Evolutionary conservation across 1,140 invertebrate genomes (phyloP).

Genomic region (Saccostrea glomerata): DNA sequence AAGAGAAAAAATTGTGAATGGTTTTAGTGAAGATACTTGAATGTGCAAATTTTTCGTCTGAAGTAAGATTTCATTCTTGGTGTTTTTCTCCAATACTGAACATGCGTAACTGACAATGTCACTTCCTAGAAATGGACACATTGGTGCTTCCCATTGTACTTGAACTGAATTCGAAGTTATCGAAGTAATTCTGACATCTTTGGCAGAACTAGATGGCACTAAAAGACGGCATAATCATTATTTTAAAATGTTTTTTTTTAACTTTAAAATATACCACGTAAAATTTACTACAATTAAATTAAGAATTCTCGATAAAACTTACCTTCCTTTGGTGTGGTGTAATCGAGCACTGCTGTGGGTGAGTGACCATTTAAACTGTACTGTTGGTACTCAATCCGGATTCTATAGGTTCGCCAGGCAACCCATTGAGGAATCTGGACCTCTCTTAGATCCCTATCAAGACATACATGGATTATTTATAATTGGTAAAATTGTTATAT

Average conservation of each 20-base stretch:
- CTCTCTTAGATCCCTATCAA: background rate
- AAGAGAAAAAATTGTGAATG: slow-evolving; percentile 1
- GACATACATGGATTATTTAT: background rate
- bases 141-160: background rate
- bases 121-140: background rate
- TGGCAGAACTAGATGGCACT: background rate
- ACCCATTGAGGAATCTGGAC: background rate
- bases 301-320: background rate
- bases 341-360: background rate
- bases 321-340: background rate
- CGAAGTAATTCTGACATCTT: background rate
- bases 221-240: background rate
- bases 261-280: background rate
- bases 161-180: background rate
- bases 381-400: slow-evolving; percentile 11
- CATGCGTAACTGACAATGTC: background rate
- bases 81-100: background rate
- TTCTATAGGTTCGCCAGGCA: background rate
- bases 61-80: background rate
- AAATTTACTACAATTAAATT: background rate
- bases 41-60: background rate
- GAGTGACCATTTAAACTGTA: background rate
- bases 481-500: background rate
- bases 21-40: background rate
- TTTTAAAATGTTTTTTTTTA: background rate